These are phyloP conservation scores for Steinernema carpocapsae DNA, from an alignment of 2,888 invertebrate species.

Conservation along the genomic window DNA sequence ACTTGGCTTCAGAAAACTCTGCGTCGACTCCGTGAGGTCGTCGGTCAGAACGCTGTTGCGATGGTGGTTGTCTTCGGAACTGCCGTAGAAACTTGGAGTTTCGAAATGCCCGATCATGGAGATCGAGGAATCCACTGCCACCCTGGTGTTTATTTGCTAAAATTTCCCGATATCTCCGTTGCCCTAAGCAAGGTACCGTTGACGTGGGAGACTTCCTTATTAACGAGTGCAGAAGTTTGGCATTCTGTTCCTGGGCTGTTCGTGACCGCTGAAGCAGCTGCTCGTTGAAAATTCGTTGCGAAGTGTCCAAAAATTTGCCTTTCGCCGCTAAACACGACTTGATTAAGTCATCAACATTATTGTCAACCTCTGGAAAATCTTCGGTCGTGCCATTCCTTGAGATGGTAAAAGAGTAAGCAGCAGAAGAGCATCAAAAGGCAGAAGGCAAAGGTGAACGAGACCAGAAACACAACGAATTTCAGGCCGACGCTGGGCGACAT, in stretches of 20 bases:
- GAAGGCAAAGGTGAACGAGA: slow-evolving; percentile 32
- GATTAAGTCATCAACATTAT: neutral
- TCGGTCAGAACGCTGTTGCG: neutral
- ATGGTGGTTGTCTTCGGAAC: slow-evolving; percentile 13
- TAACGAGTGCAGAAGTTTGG: neutral
- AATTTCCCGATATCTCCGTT: neutral
- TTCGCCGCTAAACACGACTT: slow-evolving; percentile 44
- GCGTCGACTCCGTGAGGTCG: slow-evolving; percentile 12
- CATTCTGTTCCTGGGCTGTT: slow-evolving; percentile 1
- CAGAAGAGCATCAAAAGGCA: slow-evolving; percentile 37
- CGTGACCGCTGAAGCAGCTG: slow-evolving; percentile 39
- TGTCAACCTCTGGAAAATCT: slow-evolving; percentile 1
- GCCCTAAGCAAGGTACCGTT: neutral
- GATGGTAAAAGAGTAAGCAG: slow-evolving; percentile 31
- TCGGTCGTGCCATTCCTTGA: slow-evolving; percentile 38
- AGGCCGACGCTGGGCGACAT: slow-evolving; percentile 36
- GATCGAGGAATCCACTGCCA: neutral
- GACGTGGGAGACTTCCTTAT: slow-evolving; percentile 5
- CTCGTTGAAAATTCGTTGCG: slow-evolving; percentile 58
- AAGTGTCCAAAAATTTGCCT: slow-evolving; percentile 58
- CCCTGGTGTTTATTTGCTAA: neutral
- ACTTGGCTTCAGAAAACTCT: slow-evolving; percentile 1
- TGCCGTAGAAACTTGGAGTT: slow-evolving; percentile 21
- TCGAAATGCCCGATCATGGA: slow-evolving; percentile 20
- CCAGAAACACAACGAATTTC: slow-evolving; percentile 39